Percentiles rank a stretch among this genome's conserved stretches.
Conservation (phyloP, 2,797 vertebrate genomes). For the Euthynnus affinis region DNA sequence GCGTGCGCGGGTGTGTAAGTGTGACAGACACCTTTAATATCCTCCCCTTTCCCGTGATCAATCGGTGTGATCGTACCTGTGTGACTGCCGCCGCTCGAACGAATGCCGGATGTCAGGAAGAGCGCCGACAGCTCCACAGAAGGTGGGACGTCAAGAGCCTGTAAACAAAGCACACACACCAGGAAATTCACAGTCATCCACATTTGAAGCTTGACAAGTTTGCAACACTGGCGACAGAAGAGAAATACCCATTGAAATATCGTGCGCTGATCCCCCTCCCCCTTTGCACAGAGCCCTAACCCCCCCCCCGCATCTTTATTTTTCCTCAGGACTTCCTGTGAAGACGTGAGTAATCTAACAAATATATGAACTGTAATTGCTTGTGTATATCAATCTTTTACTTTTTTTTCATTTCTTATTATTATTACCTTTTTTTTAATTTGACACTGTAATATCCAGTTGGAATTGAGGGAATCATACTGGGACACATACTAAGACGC, state of each 20-base stretch:
- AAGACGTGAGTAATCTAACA: slow-evolving; percentile 57
- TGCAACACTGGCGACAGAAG: slow-evolving; percentile 55
- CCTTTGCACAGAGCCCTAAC: no score
- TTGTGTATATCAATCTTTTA: slow-evolving; percentile 48
- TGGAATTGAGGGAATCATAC: slow-evolving; percentile 16
- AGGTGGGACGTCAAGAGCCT: slow-evolving; percentile 83
- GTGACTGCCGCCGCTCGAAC: slow-evolving; percentile 75
- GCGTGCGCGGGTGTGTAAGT: slow-evolving; percentile 39
- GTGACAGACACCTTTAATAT: slow-evolving; percentile 92
- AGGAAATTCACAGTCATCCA: slow-evolving; percentile 80
- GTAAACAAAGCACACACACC: slow-evolving; percentile 85
- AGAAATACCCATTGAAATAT: slow-evolving; percentile 64
- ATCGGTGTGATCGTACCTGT: slow-evolving; percentile 84
- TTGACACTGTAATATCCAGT: slow-evolving; percentile 43
- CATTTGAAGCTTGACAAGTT: slow-evolving; percentile 76
- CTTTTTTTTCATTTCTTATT: slow-evolving; percentile 28
- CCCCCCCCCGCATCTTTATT: slow-evolving; percentile 30
- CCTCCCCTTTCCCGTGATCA: slow-evolving; percentile 85
- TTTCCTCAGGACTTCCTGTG: slow-evolving; percentile 62
- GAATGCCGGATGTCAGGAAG: slow-evolving; percentile 80
- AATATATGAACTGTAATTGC: slow-evolving; percentile 58
- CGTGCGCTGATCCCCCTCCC: slow-evolving; percentile 12
- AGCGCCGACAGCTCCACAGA: slow-evolving; percentile 83
- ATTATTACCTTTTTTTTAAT: slow-evolving; percentile 39
- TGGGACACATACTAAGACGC: slow-evolving; percentile 3